Percentiles rank a stretch among this genome's conserved stretches.
Evolutionary conservation across 2,113 vertebrate species (phyloP).

Genomic region (Rhipidura dahli): DNA sequence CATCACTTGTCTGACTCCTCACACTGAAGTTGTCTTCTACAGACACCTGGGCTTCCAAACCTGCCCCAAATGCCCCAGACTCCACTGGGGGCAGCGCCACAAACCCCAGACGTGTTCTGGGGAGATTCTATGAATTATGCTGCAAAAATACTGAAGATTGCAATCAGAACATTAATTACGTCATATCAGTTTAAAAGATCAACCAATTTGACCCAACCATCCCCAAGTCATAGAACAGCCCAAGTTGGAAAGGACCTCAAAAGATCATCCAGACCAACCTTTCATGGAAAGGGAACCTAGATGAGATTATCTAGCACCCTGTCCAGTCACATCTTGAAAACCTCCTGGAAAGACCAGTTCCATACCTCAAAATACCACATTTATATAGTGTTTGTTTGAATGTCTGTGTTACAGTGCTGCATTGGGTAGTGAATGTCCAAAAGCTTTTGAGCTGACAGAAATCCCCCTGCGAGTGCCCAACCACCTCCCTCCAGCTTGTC

Average conservation of each 20-base stretch:
- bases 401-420: not conserved
- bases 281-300: not conserved
- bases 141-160: not conserved
- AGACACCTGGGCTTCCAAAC: not conserved
- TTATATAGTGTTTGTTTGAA: not conserved
- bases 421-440: not conserved
- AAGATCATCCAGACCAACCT: not conserved
- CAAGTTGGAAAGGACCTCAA: not conserved
- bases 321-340: not conserved
- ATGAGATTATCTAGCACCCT: not conserved
- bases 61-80: fast-evolving
- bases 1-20: not conserved
- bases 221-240: not conserved
- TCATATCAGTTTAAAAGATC: not conserved
- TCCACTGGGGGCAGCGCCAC: not conserved
- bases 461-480: not conserved
- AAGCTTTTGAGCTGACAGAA: not conserved
- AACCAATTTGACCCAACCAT: not conserved
- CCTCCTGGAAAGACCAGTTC: not conserved
- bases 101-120: not conserved
- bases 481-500: not conserved
- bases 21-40: not conserved
- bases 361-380: not conserved
- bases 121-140: not conserved
- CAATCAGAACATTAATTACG: not conserved